phyloP scores from a whole-genome alignment of 1,140 invertebrate species.

The Meloidogyne chitwoodi region DNA sequence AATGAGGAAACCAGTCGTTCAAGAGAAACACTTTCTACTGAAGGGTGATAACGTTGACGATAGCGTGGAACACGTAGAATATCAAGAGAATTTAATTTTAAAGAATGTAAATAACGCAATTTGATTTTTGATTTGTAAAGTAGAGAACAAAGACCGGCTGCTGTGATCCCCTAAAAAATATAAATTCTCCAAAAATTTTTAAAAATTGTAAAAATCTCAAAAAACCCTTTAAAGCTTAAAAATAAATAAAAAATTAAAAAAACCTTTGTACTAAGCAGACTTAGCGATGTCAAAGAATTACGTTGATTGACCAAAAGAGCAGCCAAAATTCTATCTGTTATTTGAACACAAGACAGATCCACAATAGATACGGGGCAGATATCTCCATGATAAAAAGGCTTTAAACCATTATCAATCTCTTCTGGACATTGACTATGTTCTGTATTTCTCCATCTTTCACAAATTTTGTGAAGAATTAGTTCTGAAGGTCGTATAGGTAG shows the following conservation, averaged over 20 bases:
- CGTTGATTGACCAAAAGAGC: conserved; percentile 16
- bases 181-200: neutral
- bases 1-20: neutral
- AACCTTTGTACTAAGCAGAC: conserved; percentile 18
- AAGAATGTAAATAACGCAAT: neutral
- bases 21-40: conserved; percentile 10
- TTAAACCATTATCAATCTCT: conserved; percentile 14
- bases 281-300: conserved; percentile 5
- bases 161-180: conserved; percentile 6
- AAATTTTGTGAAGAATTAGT: conserved; percentile 6
- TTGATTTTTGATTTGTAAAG: conserved; percentile 20
- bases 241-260: neutral
- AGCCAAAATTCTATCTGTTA: conserved; percentile 21
- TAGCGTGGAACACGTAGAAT: conserved; percentile 16
- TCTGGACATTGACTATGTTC: conserved; percentile 12
- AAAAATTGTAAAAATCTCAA: neutral
- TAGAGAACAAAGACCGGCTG: conserved; percentile 4
- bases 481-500: conserved; percentile 3
- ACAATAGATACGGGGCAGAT: neutral
- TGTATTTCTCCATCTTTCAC: conserved; percentile 12
- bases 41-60: conserved; percentile 17
- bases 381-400: conserved; percentile 12
- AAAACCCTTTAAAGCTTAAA: no score
- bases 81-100: conserved; percentile 19
- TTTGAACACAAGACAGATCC: conserved; percentile 13